Evolutionary conservation across 1,140 invertebrate genomes (phyloP).

Genomic region (Chrysoperla carnea): DNA sequence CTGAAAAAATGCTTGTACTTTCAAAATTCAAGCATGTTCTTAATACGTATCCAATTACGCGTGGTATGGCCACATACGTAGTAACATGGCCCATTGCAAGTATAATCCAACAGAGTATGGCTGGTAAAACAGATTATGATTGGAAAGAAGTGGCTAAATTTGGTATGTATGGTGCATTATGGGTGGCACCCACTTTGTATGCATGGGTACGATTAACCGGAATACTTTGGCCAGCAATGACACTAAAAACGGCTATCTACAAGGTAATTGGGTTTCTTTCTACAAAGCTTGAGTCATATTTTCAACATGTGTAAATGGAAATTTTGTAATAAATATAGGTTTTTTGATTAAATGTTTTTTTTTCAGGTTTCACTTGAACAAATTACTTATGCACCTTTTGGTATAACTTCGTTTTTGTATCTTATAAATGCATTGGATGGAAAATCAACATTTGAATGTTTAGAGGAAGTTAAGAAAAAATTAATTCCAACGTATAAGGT

Average conservation of each 20-base stretch:
- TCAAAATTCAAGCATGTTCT: slow-evolving; percentile 15
- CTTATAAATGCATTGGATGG: slow-evolving; percentile 61
- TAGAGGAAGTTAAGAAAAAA: slow-evolving; percentile 53
- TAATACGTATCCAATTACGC: slow-evolving; percentile 29
- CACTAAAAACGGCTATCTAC: slow-evolving; percentile 39
- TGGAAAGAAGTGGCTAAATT: slow-evolving; percentile 40
- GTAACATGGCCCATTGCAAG: slow-evolving; percentile 31
- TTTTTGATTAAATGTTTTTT: slow-evolving; percentile 3
- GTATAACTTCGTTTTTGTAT: slow-evolving; percentile 65
- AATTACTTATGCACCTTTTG: slow-evolving; percentile 60
- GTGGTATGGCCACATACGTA: slow-evolving; percentile 54
- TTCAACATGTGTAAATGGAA: too few relatives aligned
- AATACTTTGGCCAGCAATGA: slow-evolving; percentile 41
- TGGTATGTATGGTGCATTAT: slow-evolving; percentile 45
- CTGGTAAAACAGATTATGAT: slow-evolving; percentile 34
- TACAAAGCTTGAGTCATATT: too few relatives aligned
- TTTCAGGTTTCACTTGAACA: slow-evolving; percentile 62
- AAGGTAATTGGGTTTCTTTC: slow-evolving; percentile 31
- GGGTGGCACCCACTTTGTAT: slow-evolving; percentile 52
- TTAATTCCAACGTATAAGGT: slow-evolving; percentile 70
- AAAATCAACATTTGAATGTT: slow-evolving; percentile 42
- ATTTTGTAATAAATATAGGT: not conserved
- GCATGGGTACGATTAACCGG: slow-evolving; percentile 44
- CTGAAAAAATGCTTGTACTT: not conserved
- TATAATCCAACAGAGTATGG: slow-evolving; percentile 28